Conservation (phyloP, 2,797 vertebrate species). For the Aselliscus stoliczkanus region DNA sequence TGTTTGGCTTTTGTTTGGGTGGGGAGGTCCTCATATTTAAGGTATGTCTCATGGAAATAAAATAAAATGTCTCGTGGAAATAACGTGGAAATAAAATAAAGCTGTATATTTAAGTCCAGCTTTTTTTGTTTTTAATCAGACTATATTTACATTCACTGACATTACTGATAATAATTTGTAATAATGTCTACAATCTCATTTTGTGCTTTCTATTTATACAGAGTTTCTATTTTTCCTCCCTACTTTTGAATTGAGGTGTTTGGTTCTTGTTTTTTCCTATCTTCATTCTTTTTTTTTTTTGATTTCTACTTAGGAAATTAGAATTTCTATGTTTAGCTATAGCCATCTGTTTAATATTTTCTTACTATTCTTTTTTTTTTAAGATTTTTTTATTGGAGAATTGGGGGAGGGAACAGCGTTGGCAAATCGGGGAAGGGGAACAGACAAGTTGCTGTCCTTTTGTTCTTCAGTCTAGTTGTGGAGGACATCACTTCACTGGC, state of each 20-base stretch:
- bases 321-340: not conserved
- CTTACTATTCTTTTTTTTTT: not conserved
- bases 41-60: not conserved
- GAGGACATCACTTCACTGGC: too few species aligned
- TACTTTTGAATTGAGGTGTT: not conserved
- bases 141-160: not conserved
- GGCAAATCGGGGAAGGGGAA: too few species aligned
- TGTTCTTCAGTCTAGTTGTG: too few species aligned
- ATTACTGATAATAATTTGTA: not conserved
- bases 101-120: not conserved
- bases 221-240: not conserved
- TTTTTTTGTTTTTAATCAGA: not conserved
- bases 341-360: not conserved
- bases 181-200: not conserved
- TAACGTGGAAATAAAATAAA: not conserved
- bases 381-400: too few species aligned
- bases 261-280: not conserved
- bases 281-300: not conserved
- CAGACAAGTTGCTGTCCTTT: too few species aligned
- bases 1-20: too few species aligned
- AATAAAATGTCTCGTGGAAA: not conserved
- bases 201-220: not conserved
- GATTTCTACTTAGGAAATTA: not conserved
- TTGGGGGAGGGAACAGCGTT: too few species aligned
- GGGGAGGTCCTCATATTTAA: not conserved